Conservation (phyloP, 30 jellyfish, hydroid and myxozoan genomes). For the Turritopsis dohrnii region DNA sequence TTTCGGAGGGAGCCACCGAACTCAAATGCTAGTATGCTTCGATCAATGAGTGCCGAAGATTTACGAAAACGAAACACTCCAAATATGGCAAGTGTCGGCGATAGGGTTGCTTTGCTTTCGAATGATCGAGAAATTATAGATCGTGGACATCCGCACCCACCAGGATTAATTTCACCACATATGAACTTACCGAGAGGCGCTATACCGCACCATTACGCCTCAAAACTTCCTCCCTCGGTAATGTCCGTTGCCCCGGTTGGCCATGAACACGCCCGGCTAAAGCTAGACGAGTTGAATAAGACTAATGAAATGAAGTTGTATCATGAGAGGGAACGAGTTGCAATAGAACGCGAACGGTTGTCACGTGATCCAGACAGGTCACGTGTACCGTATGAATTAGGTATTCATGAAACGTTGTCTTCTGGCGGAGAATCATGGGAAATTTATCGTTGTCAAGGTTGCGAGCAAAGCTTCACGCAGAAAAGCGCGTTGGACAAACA, state of each 20-base stretch:
- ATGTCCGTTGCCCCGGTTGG: slow-evolving; percentile 32
- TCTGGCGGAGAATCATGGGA: slow-evolving; percentile 44
- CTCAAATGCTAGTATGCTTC: slow-evolving; percentile 10
- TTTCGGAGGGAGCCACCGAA: slow-evolving; percentile 19
- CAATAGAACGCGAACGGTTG: slow-evolving; percentile 35
- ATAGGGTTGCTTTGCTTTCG: not conserved
- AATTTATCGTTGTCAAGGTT: slow-evolving; percentile 71
- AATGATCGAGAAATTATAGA: slow-evolving; percentile 14
- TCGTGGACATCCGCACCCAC: slow-evolving; percentile 23
- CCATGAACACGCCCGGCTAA: slow-evolving; percentile 12
- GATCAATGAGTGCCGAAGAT: slow-evolving; percentile 38
- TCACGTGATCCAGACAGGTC: slow-evolving; percentile 14
- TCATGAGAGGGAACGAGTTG: slow-evolving; percentile 28
- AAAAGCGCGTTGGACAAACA: slow-evolving; percentile 64
- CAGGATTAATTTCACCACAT: slow-evolving; percentile 3
- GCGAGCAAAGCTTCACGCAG: slow-evolving; percentile 64
- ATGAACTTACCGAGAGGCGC: slow-evolving; percentile 9
- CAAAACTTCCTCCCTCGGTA: slow-evolving; percentile 28
- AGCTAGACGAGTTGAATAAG: slow-evolving; percentile 9
- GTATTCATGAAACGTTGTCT: not conserved
- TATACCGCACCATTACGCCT: slow-evolving; percentile 27
- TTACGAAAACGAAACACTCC: slow-evolving; percentile 24
- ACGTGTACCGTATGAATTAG: slow-evolving; percentile 11
- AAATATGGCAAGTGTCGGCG: slow-evolving; percentile 4
- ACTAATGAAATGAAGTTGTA: not conserved